Base-by-base conservation (phyloP, 2,113 vertebrate genomes). In the Uria lomvia region DNA sequence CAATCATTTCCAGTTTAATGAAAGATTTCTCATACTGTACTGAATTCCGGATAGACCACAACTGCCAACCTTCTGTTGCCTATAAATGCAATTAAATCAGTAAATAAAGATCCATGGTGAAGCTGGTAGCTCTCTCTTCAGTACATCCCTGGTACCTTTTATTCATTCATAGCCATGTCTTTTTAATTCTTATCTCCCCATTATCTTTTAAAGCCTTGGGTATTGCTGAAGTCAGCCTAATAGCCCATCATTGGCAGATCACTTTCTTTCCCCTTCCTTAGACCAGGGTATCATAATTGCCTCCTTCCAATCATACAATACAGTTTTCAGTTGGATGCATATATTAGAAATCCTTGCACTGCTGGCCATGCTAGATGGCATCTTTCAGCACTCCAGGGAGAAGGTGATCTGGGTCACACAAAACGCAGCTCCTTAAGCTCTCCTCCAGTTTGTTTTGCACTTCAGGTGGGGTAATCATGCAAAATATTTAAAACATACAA, bases 211-310 rank as follows among this genome's bases (percentile, higher is more conserved):
- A 92, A 94, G 65, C 70, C 34, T 65, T 62, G 30, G 22, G 16
- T 85, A 38, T 45, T 82, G 84, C 89, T 94, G 88, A 87, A 90
- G 66, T 88, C 92, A 96, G 77, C 53, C 40, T 75, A 88, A 88
- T 60, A 92, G 22, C 20, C 47, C 40, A 38, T 65, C 65, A 72
- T 3, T 43, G 27, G 32, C 60, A 75, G 42, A 63, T 78, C 38
- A 30, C 27, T 72, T 94, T 55, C 58, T 88, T 82, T 85, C 60
- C 29, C 65, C 18, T 88, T 91, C 60, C 81, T 72, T 90, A 88
- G 56, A 26, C 42, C 42, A 75, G 18, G 11, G 6, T 72, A 30
- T 78, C 27, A 17, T 82, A 71, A 94, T 85, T 78, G 65, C 34
- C 43, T 95, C 36, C 40, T 92, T 84, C 80, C 60, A 66, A 75